A percentile compares a stretch with the other conserved stretches of the same genome.
These are phyloP conservation scores for Pseudopipra pipra DNA, from an alignment of 2,113 vertebrate genomes.

Conservation along the genomic window DNA sequence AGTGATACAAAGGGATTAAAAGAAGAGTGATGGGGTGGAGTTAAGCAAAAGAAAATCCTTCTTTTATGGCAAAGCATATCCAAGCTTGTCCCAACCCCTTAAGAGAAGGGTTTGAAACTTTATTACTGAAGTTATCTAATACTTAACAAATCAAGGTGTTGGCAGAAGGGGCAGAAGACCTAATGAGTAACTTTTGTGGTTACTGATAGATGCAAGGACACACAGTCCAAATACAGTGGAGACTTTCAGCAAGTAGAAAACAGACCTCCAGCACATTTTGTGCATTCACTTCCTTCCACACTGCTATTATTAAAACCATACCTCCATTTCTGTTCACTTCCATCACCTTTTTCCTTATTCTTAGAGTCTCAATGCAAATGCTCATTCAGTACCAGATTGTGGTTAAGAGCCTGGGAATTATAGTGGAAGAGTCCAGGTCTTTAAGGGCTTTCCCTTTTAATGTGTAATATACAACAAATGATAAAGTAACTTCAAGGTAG, in stretches of 20 bases:
- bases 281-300: fast-evolving
- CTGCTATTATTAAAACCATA: background rate
- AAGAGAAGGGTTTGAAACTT: background rate
- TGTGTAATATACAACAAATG: fast-evolving
- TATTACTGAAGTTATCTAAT: background rate
- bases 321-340: background rate
- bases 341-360: background rate
- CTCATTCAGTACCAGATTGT: no score
- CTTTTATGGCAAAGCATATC: background rate
- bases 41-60: background rate
- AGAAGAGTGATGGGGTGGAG: background rate
- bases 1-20: background rate
- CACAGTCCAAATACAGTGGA: background rate
- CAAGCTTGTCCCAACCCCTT: background rate
- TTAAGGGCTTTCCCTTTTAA: background rate
- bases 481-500: background rate
- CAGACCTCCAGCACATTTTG: background rate
- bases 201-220: background rate
- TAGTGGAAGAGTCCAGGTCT: background rate
- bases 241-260: background rate
- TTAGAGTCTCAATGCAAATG: background rate
- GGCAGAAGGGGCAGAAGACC: background rate
- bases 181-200: background rate
- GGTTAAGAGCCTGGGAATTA: background rate
- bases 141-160: fast-evolving